Evolutionary conservation across 2,888 invertebrate species (phyloP), one percentile per base, ranked within the genome.

Genomic region (Caenorhabditis sinica): DNA sequence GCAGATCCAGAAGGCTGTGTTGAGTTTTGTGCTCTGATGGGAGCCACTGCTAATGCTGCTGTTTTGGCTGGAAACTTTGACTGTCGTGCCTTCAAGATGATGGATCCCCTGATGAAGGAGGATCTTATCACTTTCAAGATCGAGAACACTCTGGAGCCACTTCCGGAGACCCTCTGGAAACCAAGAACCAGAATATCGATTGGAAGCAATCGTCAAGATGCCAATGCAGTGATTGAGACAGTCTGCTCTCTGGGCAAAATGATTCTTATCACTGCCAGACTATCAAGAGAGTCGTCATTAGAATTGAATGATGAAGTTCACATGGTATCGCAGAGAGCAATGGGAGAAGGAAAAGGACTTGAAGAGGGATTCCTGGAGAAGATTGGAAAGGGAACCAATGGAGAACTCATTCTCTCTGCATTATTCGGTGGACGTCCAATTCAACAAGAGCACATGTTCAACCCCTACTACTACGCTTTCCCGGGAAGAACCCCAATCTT

Each of bases 21-120:
- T 49, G 45, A 75, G 40, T 30, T 58, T 20, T 75, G 75, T 36
- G 58, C 58, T 9, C 5, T 45, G 5, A 66, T 75, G 58, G 75
- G 75, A 28, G 20, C 15, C 13, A 23, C 56, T 9, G 75, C 66
- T 15, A 36, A 17, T 23, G 13, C 28, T 8, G 58, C 58, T 0
- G 33, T 75, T 8, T 23, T 28, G 0, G 23, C 5, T 20, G 75
- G 66, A 13, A 28, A 51, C n/a, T 75, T 75, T 36, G 75, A 75
- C 58, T 40, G 45, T 6, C 43, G 66, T 17, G 23, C 58, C 3
- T 75, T 58, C 65, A 23, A 5, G 17, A 49, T 49, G 66, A 45
- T 20, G 4, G 20, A 25, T 2, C 30, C 66, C 13, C 4, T 0
- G 0, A n/a, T 15, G 11, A 17, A 33, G 0, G 43, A 28, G 2